Conservation (phyloP, 2,888 invertebrate species). For the Abscondita cerata region DNA sequence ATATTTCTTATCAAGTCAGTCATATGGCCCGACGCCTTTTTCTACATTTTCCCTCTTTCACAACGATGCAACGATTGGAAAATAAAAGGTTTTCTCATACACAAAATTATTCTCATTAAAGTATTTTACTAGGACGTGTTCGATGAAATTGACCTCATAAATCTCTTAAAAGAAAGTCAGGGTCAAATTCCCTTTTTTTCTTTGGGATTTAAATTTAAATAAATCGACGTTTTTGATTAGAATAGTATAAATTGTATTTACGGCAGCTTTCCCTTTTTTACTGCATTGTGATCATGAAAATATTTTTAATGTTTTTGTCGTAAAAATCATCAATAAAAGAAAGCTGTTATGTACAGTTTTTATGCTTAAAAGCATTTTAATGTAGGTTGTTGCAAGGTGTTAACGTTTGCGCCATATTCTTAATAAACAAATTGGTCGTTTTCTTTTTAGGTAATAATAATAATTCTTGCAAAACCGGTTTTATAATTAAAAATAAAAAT, state of each 20-base stretch:
- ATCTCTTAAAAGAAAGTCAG: slow-evolving; percentile 19
- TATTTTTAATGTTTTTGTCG: slow-evolving; percentile 6
- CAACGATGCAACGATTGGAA: background rate
- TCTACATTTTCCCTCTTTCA: slow-evolving; percentile 1
- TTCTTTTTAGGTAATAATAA: no score
- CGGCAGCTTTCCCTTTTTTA: slow-evolving; percentile 7
- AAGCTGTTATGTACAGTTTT: slow-evolving; percentile 1
- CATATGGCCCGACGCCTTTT: slow-evolving; percentile 44
- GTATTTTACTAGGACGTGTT: slow-evolving; percentile 21
- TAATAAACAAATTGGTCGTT: background rate
- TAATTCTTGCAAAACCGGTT: no score
- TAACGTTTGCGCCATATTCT: slow-evolving; percentile 1
- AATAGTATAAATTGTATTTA: background rate
- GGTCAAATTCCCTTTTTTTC: slow-evolving; percentile 23
- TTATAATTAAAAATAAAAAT: no score
- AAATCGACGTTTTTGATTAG: slow-evolving; percentile 9
- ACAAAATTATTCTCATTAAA: background rate
- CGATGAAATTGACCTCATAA: slow-evolving; percentile 33
- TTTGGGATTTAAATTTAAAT: slow-evolving; percentile 5
- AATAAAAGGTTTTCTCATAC: background rate
- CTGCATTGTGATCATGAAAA: background rate
- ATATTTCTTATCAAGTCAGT: slow-evolving; percentile 48
- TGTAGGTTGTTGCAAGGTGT: slow-evolving; percentile 12
- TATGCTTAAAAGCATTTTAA: slow-evolving; percentile 9
- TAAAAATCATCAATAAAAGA: slow-evolving; percentile 4